Evolutionary conservation across 2,797 vertebrate genomes (phyloP), one percentile per base, ranked within the genome.

Genomic region (Micropoecilia bifurca): DNA sequence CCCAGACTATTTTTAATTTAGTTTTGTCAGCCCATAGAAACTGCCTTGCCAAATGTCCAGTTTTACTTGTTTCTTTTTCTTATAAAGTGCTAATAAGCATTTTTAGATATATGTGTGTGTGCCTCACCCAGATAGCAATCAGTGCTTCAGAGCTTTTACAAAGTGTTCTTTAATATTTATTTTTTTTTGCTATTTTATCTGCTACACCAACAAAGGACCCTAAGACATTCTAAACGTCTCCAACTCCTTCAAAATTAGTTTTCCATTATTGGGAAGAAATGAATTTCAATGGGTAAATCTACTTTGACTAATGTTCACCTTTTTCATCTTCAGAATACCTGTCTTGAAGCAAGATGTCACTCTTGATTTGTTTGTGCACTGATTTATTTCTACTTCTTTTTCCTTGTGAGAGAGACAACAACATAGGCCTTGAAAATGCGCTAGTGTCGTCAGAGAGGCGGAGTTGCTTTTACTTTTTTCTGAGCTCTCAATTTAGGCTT

Each of bases 381-480:
- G 33, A 22, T 22, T 39, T 22, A 22, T 22, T 39, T 22, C 61
- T 20, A 18, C 47, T 72, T 80, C 71, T 68, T 36, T 76, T 83
- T 76, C 61, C 55, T 74, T 85, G 63, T 6, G 43, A 30, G 47
- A 79, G 46, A 46, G 9, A 10, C 33, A 75, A 75, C 33, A 80
- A 61, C 82, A 63, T 18, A 20, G 33, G 33, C 25, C 50, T 73
- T 48, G 14, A 81, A 43, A 74, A 78, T 73, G 36, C 46, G 36
- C 46, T 68, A 84, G 80, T 73, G 75, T 14, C 50, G 18, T 45
- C 74, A 84, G 45, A 61, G 2, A 63, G 45, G 77, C 80, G 74
- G 73, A 84, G 72, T 82, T 87, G 80, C 86, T 88, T 84, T 91
- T 82, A 80, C 85, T 90, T 87, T 78, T 71, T 25, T 39, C 13